Percentiles rank a stretch among this genome's conserved stretches.
Conservation (phyloP, 2,888 invertebrate genomes). For the Poecilobothrus nobilitatus region DNA sequence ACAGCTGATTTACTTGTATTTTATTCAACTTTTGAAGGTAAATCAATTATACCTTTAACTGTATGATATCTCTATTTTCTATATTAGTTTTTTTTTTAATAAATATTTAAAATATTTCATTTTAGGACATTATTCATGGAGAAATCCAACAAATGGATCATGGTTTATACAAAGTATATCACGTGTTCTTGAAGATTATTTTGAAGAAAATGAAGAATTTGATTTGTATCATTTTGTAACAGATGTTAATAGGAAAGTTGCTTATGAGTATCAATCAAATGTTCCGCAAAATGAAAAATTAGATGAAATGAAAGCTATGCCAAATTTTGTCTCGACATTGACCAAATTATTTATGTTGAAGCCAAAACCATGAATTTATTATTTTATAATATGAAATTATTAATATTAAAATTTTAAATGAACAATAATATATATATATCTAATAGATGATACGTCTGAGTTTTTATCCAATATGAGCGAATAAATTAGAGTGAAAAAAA, state of each 20-base stretch:
- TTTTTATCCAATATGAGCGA: too few relatives aligned
- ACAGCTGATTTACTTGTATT: conserved; percentile 62
- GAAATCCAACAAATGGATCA: conserved; percentile 57
- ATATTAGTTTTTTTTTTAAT: too few relatives aligned
- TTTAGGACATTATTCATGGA: conserved; percentile 56
- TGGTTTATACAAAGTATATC: conserved; percentile 66
- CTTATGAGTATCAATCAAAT: conserved; percentile 55
- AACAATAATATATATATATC: neutral
- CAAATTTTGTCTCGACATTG: conserved; percentile 57
- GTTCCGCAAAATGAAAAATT: conserved; percentile 41
- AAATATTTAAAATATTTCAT: too few relatives aligned
- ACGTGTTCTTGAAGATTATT: conserved; percentile 45
- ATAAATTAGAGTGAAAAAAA: too few relatives aligned
- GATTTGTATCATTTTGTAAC: conserved; percentile 60
- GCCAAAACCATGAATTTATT: neutral
- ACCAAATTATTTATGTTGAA: conserved; percentile 46
- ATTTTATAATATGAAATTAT: neutral
- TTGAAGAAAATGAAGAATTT: conserved; percentile 40
- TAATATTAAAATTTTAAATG: neutral
- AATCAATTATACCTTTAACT: conserved; percentile 17
- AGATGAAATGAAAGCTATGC: conserved; percentile 59
- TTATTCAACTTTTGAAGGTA: conserved; percentile 63
- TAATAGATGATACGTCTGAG: too few relatives aligned
- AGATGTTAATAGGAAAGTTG: conserved; percentile 53
- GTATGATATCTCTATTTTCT: neutral